phyloP scores from a whole-genome alignment of 92 coral and sea anemone species.

The Chrysogorgia sp. region DNA sequence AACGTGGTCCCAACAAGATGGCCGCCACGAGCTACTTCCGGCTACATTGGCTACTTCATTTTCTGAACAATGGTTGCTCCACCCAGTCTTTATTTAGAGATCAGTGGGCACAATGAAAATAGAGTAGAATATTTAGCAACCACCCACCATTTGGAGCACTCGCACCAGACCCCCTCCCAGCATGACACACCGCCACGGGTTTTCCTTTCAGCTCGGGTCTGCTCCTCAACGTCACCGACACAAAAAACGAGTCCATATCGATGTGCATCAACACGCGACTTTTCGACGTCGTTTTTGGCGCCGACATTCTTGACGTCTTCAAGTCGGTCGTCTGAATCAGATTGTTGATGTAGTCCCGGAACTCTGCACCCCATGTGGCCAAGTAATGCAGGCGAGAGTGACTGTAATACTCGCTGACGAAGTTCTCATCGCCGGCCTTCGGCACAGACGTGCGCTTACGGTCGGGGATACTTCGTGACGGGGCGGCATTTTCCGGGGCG shows the following conservation, averaged over 20 bases:
- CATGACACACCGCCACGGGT: conserved; percentile 98
- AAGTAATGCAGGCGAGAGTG: conserved; percentile 91
- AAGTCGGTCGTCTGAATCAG: conserved; percentile 63
- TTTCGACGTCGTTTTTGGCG: conserved; percentile 45
- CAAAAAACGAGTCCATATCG: conserved; percentile 99
- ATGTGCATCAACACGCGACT: conserved; percentile 90
- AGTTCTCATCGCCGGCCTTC: conserved; percentile 88
- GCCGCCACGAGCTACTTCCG: too few species aligned
- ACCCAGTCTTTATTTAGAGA: neutral
- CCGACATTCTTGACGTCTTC: conserved; percentile 26
- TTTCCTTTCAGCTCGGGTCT: conserved; percentile 85
- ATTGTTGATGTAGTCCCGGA: conserved; percentile 81
- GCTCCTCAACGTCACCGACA: conserved; percentile 79
- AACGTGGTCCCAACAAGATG: too few species aligned
- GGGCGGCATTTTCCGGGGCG: neutral
- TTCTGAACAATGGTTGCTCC: conserved; percentile 24
- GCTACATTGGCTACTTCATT: conserved; percentile 13
- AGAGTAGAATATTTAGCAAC: neutral
- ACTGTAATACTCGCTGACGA: conserved; percentile 83
- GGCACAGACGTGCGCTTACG: conserved; percentile 28
- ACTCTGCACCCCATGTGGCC: conserved; percentile 95
- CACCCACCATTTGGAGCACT: conserved; percentile 29
- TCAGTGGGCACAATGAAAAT: too few species aligned
- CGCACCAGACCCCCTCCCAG: conserved; percentile 65
- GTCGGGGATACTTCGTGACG: conserved; percentile 16